A percentile compares a stretch with the other conserved stretches of the same genome.
These are phyloP conservation scores for Falco naumanni DNA, from an alignment of 2,797 vertebrate genomes.

Conservation along the genomic window DNA sequence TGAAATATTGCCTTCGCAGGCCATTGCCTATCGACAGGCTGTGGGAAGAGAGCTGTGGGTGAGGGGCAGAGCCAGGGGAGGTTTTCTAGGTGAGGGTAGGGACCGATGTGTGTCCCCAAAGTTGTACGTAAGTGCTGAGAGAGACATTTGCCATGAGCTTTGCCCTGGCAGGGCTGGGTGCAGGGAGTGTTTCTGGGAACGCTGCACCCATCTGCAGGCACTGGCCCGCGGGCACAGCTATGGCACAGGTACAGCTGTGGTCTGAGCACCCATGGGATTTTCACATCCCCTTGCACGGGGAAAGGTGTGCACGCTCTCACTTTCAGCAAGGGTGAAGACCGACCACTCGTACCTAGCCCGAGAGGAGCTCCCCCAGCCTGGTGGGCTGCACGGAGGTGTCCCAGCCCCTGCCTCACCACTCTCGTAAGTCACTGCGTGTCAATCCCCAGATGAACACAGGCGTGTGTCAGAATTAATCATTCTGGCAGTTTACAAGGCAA, in stretches of 20 bases:
- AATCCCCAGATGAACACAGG: not conserved
- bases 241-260: rapidly evolving
- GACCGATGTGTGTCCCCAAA: rapidly evolving
- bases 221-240: rapidly evolving
- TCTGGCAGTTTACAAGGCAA: not conserved
- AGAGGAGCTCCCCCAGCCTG: not conserved
- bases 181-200: not conserved
- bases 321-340: not conserved
- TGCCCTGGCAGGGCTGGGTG: not conserved
- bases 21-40: not conserved
- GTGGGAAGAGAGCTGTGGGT: not conserved
- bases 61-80: not conserved
- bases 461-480: not conserved
- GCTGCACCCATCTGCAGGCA: rapidly evolving
- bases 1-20: not conserved
- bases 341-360: rapidly evolving
- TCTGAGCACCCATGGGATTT: not conserved
- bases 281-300: rapidly evolving
- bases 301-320: rapidly evolving
- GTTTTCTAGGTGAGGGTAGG: not conserved
- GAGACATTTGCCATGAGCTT: rapidly evolving
- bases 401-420: rapidly evolving
- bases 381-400: not conserved
- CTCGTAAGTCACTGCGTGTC: rapidly evolving
- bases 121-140: rapidly evolving